These are phyloP conservation scores for Scylla paramamosain DNA, from an alignment of 1,140 invertebrate genomes.

Conservation along the genomic window DNA sequence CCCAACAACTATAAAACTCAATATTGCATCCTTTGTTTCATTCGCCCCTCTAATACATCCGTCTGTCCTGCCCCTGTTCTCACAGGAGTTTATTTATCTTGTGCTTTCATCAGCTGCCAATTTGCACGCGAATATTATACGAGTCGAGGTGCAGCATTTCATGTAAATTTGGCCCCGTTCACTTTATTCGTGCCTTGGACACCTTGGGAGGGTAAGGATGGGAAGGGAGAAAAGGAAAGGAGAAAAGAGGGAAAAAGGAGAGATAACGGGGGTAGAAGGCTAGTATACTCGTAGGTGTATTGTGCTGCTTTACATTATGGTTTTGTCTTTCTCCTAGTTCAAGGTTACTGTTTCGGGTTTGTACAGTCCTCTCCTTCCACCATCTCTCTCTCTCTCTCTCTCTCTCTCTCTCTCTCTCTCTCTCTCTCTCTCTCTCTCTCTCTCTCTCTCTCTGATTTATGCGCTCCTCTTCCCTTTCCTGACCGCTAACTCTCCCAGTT, in stretches of 20 bases:
- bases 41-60: background rate
- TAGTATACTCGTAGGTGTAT: background rate
- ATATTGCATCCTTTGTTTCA: background rate
- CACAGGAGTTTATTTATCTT: background rate
- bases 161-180: background rate
- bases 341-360: too few species aligned
- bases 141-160: background rate
- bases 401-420: background rate
- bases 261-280: background rate
- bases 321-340: too few species aligned
- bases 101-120: background rate
- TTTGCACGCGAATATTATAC: background rate
- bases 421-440: conserved; percentile 16
- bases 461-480: background rate
- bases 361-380: too few species aligned
- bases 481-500: background rate
- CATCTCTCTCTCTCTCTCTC: too few species aligned
- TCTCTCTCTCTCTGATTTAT: conserved; percentile 14
- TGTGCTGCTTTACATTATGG: too few species aligned
- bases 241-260: background rate
- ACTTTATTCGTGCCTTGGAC: too few species aligned
- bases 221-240: background rate
- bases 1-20: background rate
- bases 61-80: background rate
- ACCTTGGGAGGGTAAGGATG: background rate